Conservation (phyloP, 2,888 invertebrate species). For the Alviniconcha strummeri region DNA sequence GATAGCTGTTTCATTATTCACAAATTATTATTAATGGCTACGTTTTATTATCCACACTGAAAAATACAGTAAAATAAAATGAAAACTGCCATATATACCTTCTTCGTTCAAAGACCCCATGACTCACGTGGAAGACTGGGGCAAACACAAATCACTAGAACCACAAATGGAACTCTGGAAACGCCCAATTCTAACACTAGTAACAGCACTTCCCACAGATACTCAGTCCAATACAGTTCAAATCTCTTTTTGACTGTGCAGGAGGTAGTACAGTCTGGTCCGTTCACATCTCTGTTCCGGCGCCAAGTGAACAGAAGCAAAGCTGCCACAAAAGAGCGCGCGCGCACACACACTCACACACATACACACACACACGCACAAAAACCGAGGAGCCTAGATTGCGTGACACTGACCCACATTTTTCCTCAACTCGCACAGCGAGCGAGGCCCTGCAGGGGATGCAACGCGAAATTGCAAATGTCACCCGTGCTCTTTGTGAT, state of each 20-base stretch:
- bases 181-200: no score
- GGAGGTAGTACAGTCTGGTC: neutral
- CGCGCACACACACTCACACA: no score
- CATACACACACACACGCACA: neutral
- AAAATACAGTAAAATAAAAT: neutral
- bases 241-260: no score
- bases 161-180: no score
- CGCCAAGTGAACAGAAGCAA: neutral
- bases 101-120: constrained; percentile 17
- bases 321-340: neutral
- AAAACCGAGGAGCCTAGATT: constrained; percentile 29
- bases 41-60: no score
- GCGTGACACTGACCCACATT: constrained; percentile 35
- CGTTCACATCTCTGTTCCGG: constrained; percentile 11
- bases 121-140: no score
- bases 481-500: no score
- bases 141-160: no score
- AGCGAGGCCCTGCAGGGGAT: constrained; percentile 29
- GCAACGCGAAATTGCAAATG: neutral
- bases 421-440: neutral
- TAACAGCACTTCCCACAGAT: no score
- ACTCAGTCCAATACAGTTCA: no score
- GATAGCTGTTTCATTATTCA: no score
- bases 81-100: neutral
- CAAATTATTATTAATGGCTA: no score